Evolutionary conservation across 2,113 vertebrate species (phyloP).

Genomic region (Climacteris rufus): DNA sequence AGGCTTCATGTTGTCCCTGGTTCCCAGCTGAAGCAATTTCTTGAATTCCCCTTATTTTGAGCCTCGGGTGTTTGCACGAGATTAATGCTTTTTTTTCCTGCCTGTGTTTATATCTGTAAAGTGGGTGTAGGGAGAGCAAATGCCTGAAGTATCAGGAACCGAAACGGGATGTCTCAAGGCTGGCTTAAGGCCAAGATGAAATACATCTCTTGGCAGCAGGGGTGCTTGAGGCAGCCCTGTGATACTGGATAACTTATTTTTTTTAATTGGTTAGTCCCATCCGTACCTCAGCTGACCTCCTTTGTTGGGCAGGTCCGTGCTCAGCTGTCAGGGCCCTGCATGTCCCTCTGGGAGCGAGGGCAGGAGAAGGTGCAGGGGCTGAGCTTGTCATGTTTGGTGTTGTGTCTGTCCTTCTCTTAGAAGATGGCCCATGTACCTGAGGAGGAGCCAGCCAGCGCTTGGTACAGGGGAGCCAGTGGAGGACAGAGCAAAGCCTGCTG

Average conservation of each 20-base stretch:
- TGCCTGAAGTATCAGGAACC: constrained; percentile 45
- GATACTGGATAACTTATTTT: constrained; percentile 42
- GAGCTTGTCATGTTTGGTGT: fast-evolving
- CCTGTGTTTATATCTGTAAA: constrained; percentile 18
- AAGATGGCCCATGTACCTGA: fast-evolving
- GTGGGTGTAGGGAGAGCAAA: constrained; percentile 25
- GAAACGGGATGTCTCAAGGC: constrained; percentile 40
- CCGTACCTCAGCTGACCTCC: neutral
- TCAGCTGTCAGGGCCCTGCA: fast-evolving
- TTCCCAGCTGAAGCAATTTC: neutral
- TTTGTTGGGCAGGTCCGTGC: neutral
- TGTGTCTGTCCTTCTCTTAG: fast-evolving
- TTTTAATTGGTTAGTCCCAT: neutral
- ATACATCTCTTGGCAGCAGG: constrained; percentile 56
- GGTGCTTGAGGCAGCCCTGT: constrained; percentile 47
- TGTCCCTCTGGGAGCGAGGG: neutral
- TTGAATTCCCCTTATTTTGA: neutral
- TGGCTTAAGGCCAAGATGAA: constrained; percentile 54
- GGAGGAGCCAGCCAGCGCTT: fast-evolving
- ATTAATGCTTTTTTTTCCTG: neutral
- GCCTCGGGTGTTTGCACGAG: neutral
- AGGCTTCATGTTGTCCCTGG: fast-evolving
- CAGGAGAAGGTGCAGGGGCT: fast-evolving
- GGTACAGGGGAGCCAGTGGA: fast-evolving
- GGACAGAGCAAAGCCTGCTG: neutral